phyloP scores from a whole-genome alignment of 2,797 vertebrate species.

The Kryptopterus vitreolus region DNA sequence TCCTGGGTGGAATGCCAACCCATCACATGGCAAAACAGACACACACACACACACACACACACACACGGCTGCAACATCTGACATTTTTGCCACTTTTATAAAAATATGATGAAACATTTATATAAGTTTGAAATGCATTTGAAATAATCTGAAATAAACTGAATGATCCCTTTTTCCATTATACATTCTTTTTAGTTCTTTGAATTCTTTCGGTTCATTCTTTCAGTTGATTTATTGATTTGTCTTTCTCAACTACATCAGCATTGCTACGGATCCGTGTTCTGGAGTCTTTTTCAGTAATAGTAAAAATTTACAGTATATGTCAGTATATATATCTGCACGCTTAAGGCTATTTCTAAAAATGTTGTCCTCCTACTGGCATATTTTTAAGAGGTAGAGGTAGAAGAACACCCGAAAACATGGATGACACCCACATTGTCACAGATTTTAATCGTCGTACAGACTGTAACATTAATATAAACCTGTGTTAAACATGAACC shows the following conservation, averaged over 20 bases:
- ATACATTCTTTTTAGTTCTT: neutral
- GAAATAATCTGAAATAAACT: no score
- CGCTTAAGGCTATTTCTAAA: neutral
- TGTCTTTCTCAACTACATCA: neutral
- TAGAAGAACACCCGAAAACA: neutral
- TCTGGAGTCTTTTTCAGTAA: neutral
- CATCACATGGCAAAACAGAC: no score
- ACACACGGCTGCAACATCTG: no score
- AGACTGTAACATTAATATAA: neutral
- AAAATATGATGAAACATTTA: no score
- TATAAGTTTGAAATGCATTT: no score
- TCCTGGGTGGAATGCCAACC: no score
- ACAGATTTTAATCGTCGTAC: neutral
- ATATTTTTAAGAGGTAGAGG: neutral
- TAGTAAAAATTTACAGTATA: neutral
- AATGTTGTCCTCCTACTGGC: neutral
- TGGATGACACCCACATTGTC: neutral
- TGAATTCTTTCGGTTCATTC: no score
- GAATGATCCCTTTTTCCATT: neutral
- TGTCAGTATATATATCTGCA: neutral
- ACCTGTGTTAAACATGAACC: neutral
- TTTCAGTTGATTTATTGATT: no score
- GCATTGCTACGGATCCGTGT: neutral
- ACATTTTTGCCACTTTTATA: no score
- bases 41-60: no score